A percentile compares a stretch with the other conserved stretches of the same genome.
Evolutionary conservation across 2,113 vertebrate species (phyloP).

Genomic region (Chloebia gouldiae): DNA sequence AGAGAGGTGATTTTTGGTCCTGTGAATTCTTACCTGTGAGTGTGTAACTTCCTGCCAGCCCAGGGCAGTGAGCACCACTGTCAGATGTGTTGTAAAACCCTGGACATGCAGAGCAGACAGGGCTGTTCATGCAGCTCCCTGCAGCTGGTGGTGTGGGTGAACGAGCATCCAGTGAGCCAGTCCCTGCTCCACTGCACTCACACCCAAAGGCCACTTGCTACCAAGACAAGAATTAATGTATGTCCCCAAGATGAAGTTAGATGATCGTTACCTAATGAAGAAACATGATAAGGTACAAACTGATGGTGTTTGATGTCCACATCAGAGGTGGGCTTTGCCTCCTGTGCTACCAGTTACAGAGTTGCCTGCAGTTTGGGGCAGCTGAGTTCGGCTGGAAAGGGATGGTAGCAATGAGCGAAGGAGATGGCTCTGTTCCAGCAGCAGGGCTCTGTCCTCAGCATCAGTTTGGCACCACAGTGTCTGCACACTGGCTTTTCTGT

Average conservation of each 20-base stretch:
- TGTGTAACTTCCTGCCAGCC: background rate
- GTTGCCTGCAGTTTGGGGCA: background rate
- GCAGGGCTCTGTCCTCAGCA: conserved; percentile 31
- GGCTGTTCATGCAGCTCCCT: background rate
- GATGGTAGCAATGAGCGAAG: background rate
- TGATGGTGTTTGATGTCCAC: background rate
- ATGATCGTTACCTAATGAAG: background rate
- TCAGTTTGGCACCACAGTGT: conserved; percentile 41
- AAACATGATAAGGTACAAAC: background rate
- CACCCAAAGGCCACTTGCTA: background rate
- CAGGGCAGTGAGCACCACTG: background rate
- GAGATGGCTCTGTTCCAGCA: conserved; percentile 35
- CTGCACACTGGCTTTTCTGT: background rate
- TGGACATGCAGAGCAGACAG: background rate
- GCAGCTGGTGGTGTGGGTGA: background rate
- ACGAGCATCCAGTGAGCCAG: background rate
- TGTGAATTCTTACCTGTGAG: background rate
- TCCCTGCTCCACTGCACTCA: background rate
- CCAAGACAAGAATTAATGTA: background rate
- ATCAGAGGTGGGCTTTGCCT: background rate
- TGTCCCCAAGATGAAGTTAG: background rate
- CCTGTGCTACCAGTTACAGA: background rate
- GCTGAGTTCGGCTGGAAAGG: background rate
- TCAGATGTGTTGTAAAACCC: background rate
- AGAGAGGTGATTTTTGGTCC: background rate